These are phyloP conservation scores for Pecten maximus DNA, from an alignment of 2,888 invertebrate species.

Conservation along the genomic window DNA sequence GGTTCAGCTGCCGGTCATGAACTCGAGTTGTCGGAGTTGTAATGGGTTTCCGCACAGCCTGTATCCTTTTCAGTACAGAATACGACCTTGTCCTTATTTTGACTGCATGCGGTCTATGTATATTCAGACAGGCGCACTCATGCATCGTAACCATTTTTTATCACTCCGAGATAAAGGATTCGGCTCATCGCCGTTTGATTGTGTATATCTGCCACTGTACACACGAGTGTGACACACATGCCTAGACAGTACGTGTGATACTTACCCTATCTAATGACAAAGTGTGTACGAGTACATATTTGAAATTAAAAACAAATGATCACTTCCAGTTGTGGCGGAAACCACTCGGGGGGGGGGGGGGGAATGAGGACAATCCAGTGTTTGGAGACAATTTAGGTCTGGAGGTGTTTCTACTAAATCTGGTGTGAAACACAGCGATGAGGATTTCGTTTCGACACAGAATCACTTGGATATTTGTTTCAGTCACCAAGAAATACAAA, in stretches of 20 bases:
- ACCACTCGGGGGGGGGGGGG: too few relatives aligned
- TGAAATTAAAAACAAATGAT: too few relatives aligned
- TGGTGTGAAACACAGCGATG: too few relatives aligned
- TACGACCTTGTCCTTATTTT: neutral
- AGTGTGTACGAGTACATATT: neutral
- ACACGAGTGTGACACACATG: neutral
- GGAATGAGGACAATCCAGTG: too few relatives aligned
- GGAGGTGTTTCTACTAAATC: too few relatives aligned
- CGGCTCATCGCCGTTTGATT: neutral
- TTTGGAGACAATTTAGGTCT: too few relatives aligned
- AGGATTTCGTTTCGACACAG: too few relatives aligned
- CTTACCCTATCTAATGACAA: neutral
- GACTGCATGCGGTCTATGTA: neutral
- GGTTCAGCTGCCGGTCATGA: conserved; percentile 8
- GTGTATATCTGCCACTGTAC: neutral
- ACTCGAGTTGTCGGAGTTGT: neutral
- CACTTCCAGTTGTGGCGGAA: too few relatives aligned
- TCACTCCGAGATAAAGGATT: neutral
- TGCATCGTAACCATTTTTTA: too few relatives aligned
- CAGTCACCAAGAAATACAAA: too few relatives aligned
- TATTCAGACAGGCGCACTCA: neutral
- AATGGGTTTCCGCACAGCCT: neutral
- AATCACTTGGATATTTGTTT: too few relatives aligned
- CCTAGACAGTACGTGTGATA: neutral
- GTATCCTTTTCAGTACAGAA: neutral